A percentile compares a stretch with the other conserved stretches of the same genome.
Conservation (phyloP, 2,113 vertebrate species). For the Pluvianellus socialis region DNA sequence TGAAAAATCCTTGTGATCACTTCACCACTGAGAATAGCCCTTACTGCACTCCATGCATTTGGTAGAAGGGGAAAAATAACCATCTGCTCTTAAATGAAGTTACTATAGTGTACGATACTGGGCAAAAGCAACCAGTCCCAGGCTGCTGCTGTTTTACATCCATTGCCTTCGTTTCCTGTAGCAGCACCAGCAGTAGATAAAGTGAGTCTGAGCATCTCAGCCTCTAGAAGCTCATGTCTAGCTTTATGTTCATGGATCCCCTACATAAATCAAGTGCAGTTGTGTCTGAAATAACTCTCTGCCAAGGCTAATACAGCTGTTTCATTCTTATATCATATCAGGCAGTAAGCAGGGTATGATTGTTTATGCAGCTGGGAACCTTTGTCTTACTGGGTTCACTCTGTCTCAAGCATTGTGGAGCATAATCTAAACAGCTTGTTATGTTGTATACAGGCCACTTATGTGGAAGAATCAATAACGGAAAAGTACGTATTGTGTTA, state of each 20-base stretch:
- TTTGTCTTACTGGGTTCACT: constrained; percentile 9
- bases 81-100: background rate
- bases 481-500: constrained; percentile 18
- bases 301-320: constrained; percentile 64
- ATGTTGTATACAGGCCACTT: background rate
- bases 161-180: background rate
- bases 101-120: background rate
- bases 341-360: background rate
- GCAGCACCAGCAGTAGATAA: background rate
- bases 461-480: constrained; percentile 49
- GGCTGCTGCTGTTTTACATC: constrained; percentile 1
- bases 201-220: background rate
- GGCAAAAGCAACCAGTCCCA: background rate
- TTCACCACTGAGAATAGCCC: background rate
- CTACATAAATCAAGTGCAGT: background rate
- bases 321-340: constrained; percentile 29
- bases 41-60: background rate
- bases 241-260: background rate
- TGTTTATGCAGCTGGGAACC: constrained; percentile 67
- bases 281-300: constrained; percentile 43
- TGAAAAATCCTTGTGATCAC: background rate
- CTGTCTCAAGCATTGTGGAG: background rate
- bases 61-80: background rate
- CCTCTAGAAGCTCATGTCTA: background rate
- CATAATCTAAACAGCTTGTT: constrained; percentile 46